A percentile compares a stretch with the other conserved stretches of the same genome.
phyloP scores from a whole-genome alignment of 1,140 invertebrate genomes.

The Drosophila truncata region DNA sequence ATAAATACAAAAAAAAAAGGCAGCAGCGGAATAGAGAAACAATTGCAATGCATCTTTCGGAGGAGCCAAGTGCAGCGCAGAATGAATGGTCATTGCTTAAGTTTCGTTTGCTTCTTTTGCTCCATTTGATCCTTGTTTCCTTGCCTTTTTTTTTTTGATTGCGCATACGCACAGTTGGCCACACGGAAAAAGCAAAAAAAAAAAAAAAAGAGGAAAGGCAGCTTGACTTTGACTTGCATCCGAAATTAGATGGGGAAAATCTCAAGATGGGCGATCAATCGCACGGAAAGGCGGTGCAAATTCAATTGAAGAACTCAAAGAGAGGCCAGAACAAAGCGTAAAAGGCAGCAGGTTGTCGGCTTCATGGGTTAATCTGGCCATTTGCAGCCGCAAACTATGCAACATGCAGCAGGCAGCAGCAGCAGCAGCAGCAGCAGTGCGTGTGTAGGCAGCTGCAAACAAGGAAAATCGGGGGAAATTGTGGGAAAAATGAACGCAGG shows the following conservation, averaged over 20 bases:
- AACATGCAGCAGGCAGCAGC: background rate
- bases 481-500: no score
- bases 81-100: conserved; percentile 69
- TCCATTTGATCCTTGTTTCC: background rate
- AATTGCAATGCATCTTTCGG: conserved; percentile 61
- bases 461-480: background rate
- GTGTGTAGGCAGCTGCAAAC: background rate
- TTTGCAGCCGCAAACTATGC: conserved; percentile 24
- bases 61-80: conserved; percentile 44
- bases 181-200: background rate
- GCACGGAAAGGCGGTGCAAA: conserved; percentile 24
- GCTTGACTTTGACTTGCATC: conserved; percentile 17
- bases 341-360: background rate
- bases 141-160: conserved; percentile 4
- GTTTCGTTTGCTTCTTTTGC: conserved; percentile 26
- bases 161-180: conserved; percentile 47
- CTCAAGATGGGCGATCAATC: conserved; percentile 33
- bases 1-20: background rate
- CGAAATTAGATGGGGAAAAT: conserved; percentile 25
- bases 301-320: conserved; percentile 31
- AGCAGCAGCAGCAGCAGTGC: background rate
- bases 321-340: conserved; percentile 12
- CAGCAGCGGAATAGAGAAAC: conserved; percentile 42
- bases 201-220: no score
- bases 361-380: conserved; percentile 21